Percentiles rank a stretch among this genome's conserved stretches.
phyloP scores from a whole-genome alignment of 2,888 invertebrate genomes.

The Epinotia ramella region DNA sequence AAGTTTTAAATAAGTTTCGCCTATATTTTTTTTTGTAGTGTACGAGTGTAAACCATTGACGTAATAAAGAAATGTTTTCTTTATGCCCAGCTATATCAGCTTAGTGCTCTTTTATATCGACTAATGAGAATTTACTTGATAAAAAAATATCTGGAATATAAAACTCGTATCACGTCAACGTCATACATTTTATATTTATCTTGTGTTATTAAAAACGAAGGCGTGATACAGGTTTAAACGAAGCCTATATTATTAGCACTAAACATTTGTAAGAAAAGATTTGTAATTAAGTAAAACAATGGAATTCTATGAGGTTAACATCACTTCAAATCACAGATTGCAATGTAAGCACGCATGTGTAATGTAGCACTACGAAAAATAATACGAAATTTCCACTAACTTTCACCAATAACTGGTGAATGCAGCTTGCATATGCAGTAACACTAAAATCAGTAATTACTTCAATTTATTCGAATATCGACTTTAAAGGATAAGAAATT shows the following conservation, averaged over 20 bases:
- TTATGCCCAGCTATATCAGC: neutral
- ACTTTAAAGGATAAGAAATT: conserved; percentile 54
- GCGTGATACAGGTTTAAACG: conserved; percentile 23
- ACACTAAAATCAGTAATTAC: conserved; percentile 55
- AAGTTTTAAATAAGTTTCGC: too few species aligned
- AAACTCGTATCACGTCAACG: conserved; percentile 22
- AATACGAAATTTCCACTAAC: conserved; percentile 66
- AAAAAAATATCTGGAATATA: neutral
- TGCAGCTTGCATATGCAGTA: conserved; percentile 76
- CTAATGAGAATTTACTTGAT: neutral
- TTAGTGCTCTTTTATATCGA: conserved; percentile 5
- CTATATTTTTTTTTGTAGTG: too few species aligned
- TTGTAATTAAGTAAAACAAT: conserved; percentile 34
- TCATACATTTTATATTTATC: neutral
- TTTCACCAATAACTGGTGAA: conserved; percentile 76
- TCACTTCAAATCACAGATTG: conserved; percentile 75
- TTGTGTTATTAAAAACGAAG: neutral
- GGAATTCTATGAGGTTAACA: conserved; percentile 69
- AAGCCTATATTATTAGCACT: neutral
- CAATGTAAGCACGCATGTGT: conserved; percentile 82
- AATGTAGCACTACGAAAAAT: conserved; percentile 66
- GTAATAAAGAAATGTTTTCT: neutral
- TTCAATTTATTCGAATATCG: conserved; percentile 49
- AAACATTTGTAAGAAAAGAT: neutral
- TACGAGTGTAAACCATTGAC: too few species aligned